Conservation (phyloP, 2,797 vertebrate genomes). For the Triplophysa bombifrons region DNA sequence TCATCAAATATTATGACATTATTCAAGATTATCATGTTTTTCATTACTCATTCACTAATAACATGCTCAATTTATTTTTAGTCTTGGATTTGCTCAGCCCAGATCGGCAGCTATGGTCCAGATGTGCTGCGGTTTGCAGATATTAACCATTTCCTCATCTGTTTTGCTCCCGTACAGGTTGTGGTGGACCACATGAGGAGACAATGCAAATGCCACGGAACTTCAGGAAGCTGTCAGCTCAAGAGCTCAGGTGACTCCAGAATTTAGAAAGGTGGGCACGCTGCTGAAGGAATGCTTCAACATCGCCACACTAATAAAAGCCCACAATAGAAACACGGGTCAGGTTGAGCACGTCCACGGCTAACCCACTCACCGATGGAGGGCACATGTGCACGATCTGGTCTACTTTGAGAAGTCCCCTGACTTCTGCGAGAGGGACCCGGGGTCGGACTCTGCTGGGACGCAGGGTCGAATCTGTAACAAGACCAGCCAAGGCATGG, state of each 20-base stretch:
- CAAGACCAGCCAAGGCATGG: constrained; percentile 93
- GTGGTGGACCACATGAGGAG: constrained; percentile 97
- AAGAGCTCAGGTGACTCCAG: constrained; percentile 98
- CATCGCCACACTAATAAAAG: constrained; percentile 90
- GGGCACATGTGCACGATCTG: constrained; percentile 84
- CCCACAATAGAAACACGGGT: constrained; percentile 95
- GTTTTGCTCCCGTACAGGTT: constrained; percentile 74
- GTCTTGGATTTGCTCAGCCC: background rate
- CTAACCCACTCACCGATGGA: constrained; percentile 78
- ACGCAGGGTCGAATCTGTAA: constrained; percentile 96
- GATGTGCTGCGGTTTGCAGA: constrained; percentile 23
- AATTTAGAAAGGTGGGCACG: constrained; percentile 91
- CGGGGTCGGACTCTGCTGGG: constrained; percentile 88
- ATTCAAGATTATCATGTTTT: too few species aligned
- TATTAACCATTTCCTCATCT: constrained; percentile 39
- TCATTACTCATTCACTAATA: background rate
- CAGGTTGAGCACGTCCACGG: constrained; percentile 87
- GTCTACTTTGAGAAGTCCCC: constrained; percentile 98
- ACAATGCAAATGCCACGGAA: constrained; percentile 98
- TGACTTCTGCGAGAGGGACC: constrained; percentile 93
- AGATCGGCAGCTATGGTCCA: background rate
- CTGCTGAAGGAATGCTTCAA: constrained; percentile 94
- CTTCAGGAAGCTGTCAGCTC: constrained; percentile 97
- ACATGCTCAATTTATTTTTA: background rate
- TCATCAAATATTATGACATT: too few species aligned